A percentile compares a stretch with the other conserved stretches of the same genome.
Conservation (phyloP, 2,888 invertebrate genomes). For the Athripsodes cinereus region DNA sequence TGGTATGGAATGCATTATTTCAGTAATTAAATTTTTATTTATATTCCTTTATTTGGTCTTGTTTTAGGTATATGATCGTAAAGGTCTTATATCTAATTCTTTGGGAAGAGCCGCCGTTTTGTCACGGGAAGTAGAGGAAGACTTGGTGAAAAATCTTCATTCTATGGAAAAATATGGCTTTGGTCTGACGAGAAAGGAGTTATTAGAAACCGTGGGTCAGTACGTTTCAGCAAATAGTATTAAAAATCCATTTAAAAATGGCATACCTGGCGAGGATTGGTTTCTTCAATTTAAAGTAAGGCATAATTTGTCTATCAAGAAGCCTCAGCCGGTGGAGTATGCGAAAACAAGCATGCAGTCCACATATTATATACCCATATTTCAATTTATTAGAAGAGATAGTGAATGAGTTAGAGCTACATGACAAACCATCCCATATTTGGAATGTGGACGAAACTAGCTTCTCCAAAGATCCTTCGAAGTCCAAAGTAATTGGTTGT, state of each 20-base stretch:
- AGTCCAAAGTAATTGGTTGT: slow-evolving; percentile 4
- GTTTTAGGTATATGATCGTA: too few species aligned
- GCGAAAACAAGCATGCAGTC: neutral
- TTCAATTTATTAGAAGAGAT: neutral
- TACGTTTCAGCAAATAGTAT: slow-evolving; percentile 30
- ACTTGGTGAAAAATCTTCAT: slow-evolving; percentile 28
- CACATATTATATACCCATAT: neutral
- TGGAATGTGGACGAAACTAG: slow-evolving; percentile 3
- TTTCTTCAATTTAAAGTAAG: slow-evolving; percentile 30
- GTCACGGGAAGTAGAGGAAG: too few species aligned
- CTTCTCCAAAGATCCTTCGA: slow-evolving; percentile 5
- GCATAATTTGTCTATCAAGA: slow-evolving; percentile 33
- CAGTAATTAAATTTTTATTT: too few species aligned
- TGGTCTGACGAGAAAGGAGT: slow-evolving; percentile 32
- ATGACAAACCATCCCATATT: slow-evolving; percentile 1
- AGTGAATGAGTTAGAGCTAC: slow-evolving; percentile 2
- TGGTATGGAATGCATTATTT: too few species aligned
- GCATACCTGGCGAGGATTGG: slow-evolving; percentile 31
- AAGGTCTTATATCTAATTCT: too few species aligned
- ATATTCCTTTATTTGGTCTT: too few species aligned
- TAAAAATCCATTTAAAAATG: slow-evolving; percentile 31
- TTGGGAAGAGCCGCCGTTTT: too few species aligned
- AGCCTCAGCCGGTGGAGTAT: slow-evolving; percentile 32
- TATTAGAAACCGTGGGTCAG: slow-evolving; percentile 29
- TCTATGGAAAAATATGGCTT: slow-evolving; percentile 32